Evolutionary conservation across 1,140 invertebrate species (phyloP).

Genomic region (Drosophila navojoa): DNA sequence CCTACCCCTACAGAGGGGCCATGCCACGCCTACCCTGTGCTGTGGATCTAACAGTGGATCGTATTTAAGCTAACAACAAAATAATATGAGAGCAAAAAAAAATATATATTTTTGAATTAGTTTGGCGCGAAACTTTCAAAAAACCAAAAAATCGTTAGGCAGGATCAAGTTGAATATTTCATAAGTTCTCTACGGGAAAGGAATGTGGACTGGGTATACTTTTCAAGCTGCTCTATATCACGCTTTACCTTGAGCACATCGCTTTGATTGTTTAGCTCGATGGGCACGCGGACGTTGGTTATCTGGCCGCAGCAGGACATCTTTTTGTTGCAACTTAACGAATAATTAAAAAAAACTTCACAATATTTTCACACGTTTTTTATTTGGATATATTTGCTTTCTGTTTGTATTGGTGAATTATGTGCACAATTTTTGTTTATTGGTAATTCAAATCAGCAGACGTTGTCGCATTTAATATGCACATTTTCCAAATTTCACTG

Average conservation of each 20-base stretch:
- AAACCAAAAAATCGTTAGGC: constrained; percentile 5
- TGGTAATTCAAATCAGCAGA: constrained; percentile 51
- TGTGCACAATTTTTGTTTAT: constrained; percentile 17
- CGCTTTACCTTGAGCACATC: constrained; percentile 90
- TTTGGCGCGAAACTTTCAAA: constrained; percentile 34
- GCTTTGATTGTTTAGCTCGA: constrained; percentile 90
- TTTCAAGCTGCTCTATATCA: not conserved
- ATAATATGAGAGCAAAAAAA: constrained; percentile 28
- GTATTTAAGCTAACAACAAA: constrained; percentile 68
- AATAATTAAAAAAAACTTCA: not conserved
- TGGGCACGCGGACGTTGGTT: constrained; percentile 88
- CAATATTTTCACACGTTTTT: constrained; percentile 38
- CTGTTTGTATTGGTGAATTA: constrained; percentile 24
- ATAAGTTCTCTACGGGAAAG: not conserved
- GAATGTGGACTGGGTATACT: constrained; percentile 1
- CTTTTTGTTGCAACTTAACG: constrained; percentile 27
- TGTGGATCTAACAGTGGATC: constrained; percentile 76
- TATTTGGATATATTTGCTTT: constrained; percentile 1
- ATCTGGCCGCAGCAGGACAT: constrained; percentile 88
- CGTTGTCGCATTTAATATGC: constrained; percentile 63
- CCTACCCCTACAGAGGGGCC: constrained; percentile 53
- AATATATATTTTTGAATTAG: constrained; percentile 59
- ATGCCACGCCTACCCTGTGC: constrained; percentile 70
- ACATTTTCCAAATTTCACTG: constrained; percentile 71
- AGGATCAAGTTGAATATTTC: constrained; percentile 19